phyloP scores from a whole-genome alignment of 2,888 invertebrate species.

The Panzeria rudis region DNA sequence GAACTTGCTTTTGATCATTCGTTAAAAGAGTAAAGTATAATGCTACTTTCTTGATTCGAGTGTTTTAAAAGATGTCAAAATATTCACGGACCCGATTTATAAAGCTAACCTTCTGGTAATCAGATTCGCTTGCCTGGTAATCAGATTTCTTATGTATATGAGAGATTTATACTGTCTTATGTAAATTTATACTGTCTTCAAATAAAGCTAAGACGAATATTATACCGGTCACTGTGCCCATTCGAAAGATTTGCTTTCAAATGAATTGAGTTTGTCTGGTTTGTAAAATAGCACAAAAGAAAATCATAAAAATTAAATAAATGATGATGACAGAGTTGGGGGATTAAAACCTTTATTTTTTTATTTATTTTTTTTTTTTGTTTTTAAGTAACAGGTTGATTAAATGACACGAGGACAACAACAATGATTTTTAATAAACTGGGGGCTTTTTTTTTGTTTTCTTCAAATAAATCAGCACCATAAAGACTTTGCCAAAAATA shows the following conservation, averaged over 20 bases:
- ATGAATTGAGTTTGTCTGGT: conserved; percentile 25
- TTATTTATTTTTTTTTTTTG: not conserved
- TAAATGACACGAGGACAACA: conserved; percentile 50
- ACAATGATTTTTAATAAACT: conserved; percentile 17
- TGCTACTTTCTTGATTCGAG: too few species aligned
- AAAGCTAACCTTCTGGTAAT: too few species aligned
- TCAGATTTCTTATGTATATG: too few species aligned
- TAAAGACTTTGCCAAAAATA: conserved; percentile 54
- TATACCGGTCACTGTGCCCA: too few species aligned
- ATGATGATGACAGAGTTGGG: conserved; percentile 3
- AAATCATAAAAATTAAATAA: conserved; percentile 9
- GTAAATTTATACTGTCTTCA: too few species aligned
- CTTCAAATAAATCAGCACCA: conserved; percentile 36
- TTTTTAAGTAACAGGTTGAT: conserved; percentile 54
- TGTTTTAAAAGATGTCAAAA: too few species aligned
- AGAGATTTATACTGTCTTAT: too few species aligned
- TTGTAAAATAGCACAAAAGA: not conserved
- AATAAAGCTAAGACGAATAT: too few species aligned
- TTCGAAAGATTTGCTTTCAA: not conserved
- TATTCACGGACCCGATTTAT: too few species aligned
- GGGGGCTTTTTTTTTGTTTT: not conserved
- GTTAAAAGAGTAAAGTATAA: too few species aligned
- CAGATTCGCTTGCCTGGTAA: too few species aligned
- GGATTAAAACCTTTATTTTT: not conserved
- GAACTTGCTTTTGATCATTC: too few species aligned